Percentiles rank a stretch among this genome's conserved stretches.
Conservation (phyloP, 2,888 invertebrate species). For the Lysandra coridon region DNA sequence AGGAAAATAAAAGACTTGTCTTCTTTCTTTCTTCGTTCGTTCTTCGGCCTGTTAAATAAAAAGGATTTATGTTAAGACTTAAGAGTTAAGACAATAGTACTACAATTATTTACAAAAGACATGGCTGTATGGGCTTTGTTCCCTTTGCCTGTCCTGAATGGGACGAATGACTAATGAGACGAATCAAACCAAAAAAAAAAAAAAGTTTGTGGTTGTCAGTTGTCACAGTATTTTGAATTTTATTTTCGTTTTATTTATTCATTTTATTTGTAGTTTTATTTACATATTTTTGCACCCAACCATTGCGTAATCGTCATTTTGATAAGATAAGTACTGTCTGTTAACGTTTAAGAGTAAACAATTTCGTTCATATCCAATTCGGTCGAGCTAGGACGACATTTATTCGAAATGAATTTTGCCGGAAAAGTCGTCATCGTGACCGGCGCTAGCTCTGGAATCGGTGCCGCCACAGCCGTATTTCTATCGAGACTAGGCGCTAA, state of each 20-base stretch:
- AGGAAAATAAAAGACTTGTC: no score
- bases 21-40: no score
- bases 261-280: background rate
- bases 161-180: no score
- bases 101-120: no score
- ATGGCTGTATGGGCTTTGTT: no score
- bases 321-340: constrained; percentile 9
- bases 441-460: constrained; percentile 93
- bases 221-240: background rate
- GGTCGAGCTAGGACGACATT: background rate
- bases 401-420: constrained; percentile 76
- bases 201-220: no score
- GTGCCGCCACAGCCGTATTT: constrained; percentile 89
- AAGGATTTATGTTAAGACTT: no score
- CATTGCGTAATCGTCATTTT: background rate
- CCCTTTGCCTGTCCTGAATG: no score
- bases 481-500: constrained; percentile 88
- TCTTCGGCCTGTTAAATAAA: no score
- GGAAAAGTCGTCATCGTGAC: constrained; percentile 88
- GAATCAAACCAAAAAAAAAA: no score
- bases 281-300: background rate
- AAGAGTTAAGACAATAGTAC: no score
- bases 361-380: background rate
- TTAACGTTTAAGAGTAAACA: background rate
- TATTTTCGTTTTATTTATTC: background rate